phyloP scores from a whole-genome alignment of 64 coral and sea anemone species.

The Actinia tenebrosa region DNA sequence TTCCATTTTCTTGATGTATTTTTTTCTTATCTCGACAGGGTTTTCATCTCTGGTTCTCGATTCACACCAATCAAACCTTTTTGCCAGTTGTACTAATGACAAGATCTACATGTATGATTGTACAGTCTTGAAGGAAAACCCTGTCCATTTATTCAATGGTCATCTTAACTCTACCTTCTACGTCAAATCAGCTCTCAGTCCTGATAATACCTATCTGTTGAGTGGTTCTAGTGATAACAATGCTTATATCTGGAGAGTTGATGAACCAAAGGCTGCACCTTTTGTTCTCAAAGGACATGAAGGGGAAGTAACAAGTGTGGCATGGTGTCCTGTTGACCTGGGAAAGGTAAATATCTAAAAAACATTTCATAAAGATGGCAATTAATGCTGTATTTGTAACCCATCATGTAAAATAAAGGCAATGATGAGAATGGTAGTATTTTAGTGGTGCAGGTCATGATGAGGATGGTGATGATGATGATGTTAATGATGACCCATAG shows the following conservation, averaged over 20 bases:
- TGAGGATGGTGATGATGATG: too few relatives aligned
- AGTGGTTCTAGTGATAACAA: constrained; percentile 88
- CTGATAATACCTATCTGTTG: constrained; percentile 74
- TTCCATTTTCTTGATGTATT: neutral
- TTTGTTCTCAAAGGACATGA: constrained; percentile 67
- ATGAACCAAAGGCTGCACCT: constrained; percentile 48
- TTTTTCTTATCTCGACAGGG: constrained; percentile 25
- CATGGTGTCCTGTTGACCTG: constrained; percentile 86
- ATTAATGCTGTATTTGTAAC: too few relatives aligned
- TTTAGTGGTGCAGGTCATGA: too few relatives aligned
- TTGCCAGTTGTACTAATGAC: constrained; percentile 91
- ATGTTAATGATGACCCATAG: too few relatives aligned
- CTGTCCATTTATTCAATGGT: constrained; percentile 67
- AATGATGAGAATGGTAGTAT: too few relatives aligned
- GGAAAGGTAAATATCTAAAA: constrained; percentile 56
- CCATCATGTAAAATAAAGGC: too few relatives aligned
- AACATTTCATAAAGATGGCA: too few relatives aligned
- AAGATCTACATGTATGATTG: constrained; percentile 95
- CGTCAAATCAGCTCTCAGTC: constrained; percentile 87
- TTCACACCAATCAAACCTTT: constrained; percentile 75
- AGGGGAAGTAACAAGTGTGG: constrained; percentile 92
- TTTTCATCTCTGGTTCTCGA: constrained; percentile 90
- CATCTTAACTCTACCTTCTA: constrained; percentile 95
- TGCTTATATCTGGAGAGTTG: constrained; percentile 83
- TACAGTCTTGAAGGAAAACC: constrained; percentile 46